phyloP scores from a whole-genome alignment of 1,140 invertebrate species.

The Calliphora vicina region DNA sequence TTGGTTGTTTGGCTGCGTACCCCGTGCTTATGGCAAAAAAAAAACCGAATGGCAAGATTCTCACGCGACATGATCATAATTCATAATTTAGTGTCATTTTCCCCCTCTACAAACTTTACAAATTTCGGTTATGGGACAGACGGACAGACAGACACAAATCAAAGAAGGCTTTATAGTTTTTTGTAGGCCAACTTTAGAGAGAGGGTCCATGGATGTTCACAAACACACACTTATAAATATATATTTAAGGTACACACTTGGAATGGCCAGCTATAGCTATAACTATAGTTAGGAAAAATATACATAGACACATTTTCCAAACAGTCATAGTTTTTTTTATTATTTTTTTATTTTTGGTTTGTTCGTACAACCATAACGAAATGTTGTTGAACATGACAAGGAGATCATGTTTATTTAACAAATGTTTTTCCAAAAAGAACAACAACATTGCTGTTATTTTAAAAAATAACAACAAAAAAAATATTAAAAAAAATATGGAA shows the following conservation, averaged over 20 bases:
- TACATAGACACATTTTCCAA: not conserved
- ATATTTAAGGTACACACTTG: not conserved
- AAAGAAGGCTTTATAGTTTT: not conserved
- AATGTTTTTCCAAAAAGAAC: slow-evolving; percentile 20
- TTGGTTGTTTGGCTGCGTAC: too few species aligned
- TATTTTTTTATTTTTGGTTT: not conserved
- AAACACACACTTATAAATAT: not conserved
- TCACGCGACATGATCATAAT: slow-evolving; percentile 34
- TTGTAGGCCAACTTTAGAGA: not conserved
- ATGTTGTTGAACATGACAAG: slow-evolving; percentile 34
- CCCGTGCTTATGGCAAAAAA: slow-evolving; percentile 13
- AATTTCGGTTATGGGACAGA: not conserved
- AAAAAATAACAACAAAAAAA: not conserved
- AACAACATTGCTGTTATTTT: not conserved
- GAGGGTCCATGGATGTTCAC: not conserved
- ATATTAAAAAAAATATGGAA: not conserved
- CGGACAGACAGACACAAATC: not conserved
- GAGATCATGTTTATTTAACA: slow-evolving; percentile 35
- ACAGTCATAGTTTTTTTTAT: too few species aligned
- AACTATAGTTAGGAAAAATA: not conserved
- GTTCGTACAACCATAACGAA: slow-evolving; percentile 33
- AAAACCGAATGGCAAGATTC: slow-evolving; percentile 30
- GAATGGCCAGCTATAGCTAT: not conserved
- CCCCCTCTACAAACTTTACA: not conserved
- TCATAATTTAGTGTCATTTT: slow-evolving; percentile 15